phyloP scores from a whole-genome alignment of 92 coral and sea anemone genomes.

The Epizoanthus stellaris region DNA sequence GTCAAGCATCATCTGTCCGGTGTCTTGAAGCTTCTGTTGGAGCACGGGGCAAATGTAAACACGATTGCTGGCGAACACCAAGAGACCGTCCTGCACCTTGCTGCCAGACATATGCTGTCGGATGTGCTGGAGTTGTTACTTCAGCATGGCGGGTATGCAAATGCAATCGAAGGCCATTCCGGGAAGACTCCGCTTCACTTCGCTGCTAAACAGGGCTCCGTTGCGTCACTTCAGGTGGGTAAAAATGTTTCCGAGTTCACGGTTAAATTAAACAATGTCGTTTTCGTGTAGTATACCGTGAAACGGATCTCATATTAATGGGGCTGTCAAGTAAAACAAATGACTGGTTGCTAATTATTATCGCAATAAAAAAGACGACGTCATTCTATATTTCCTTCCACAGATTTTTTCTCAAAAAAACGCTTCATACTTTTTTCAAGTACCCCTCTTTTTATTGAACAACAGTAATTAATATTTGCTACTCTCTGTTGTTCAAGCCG shows the following conservation, averaged over 20 bases:
- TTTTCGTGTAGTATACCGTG: too few relatives aligned
- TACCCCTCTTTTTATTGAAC: too few relatives aligned
- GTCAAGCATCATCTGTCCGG: slow-evolving; percentile 44
- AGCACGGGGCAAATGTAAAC: slow-evolving; percentile 34
- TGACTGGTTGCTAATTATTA: too few relatives aligned
- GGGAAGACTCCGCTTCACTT: slow-evolving; percentile 42
- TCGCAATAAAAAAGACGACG: too few relatives aligned
- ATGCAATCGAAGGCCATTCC: slow-evolving; percentile 38
- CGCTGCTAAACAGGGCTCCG: slow-evolving; percentile 37
- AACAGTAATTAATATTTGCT: too few relatives aligned
- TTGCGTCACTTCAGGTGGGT: slow-evolving; percentile 42
- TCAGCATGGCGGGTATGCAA: slow-evolving; percentile 23
- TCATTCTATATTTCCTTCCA: too few relatives aligned
- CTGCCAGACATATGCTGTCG: slow-evolving; percentile 38
- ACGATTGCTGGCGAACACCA: slow-evolving; percentile 34
- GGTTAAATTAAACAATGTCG: background rate
- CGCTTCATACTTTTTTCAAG: too few relatives aligned
- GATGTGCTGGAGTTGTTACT: slow-evolving; percentile 33
- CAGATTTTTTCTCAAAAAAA: too few relatives aligned
- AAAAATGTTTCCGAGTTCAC: background rate
- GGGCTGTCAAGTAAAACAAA: too few relatives aligned
- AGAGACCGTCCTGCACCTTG: slow-evolving; percentile 38
- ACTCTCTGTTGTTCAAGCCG: too few relatives aligned
- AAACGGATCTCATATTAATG: too few relatives aligned
- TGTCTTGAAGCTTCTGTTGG: slow-evolving; percentile 23